A percentile compares a stretch with the other conserved stretches of the same genome.
Conservation (phyloP, 2,888 invertebrate species). For the Taenaris catops region DNA sequence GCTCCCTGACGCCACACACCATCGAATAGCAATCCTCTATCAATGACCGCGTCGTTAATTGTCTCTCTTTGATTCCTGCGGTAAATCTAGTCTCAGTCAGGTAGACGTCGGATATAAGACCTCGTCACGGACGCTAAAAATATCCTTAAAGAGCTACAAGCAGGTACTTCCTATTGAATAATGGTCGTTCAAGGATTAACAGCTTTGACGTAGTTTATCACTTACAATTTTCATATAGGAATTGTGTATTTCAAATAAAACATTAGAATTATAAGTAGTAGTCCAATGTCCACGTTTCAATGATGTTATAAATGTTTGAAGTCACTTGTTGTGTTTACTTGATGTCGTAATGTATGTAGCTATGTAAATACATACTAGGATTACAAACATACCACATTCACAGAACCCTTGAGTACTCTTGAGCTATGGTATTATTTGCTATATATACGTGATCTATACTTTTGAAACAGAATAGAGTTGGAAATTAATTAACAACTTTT, state of each 20-base stretch:
- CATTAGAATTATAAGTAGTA: conserved; percentile 4
- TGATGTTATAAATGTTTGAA: conserved; percentile 12
- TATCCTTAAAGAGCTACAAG: conserved; percentile 20
- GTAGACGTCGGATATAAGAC: conserved; percentile 7
- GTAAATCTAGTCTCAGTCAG: too few relatives aligned
- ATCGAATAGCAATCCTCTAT: conserved; percentile 41
- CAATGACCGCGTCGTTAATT: conserved; percentile 26
- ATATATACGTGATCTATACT: too few relatives aligned
- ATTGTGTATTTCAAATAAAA: conserved; percentile 15
- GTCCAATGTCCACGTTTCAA: conserved; percentile 13
- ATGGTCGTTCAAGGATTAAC: conserved; percentile 26
- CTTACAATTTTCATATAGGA: conserved; percentile 21
- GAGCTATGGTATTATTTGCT: conserved; percentile 3
- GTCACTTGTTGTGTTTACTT: conserved; percentile 4
- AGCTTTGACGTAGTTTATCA: conserved; percentile 17
- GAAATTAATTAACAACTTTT: too few relatives aligned
- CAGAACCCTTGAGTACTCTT: conserved; percentile 7
- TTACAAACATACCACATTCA: conserved; percentile 6
- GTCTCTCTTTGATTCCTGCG: conserved; percentile 1
- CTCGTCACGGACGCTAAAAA: conserved; percentile 22
- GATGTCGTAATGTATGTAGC: neutral
- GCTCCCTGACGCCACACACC: conserved; percentile 41
- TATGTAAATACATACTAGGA: conserved; percentile 3
- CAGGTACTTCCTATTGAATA: conserved; percentile 26
- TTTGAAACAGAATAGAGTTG: too few relatives aligned